Conservation (phyloP, 2,888 invertebrate genomes). For the Tetheella fluctuosa region DNA sequence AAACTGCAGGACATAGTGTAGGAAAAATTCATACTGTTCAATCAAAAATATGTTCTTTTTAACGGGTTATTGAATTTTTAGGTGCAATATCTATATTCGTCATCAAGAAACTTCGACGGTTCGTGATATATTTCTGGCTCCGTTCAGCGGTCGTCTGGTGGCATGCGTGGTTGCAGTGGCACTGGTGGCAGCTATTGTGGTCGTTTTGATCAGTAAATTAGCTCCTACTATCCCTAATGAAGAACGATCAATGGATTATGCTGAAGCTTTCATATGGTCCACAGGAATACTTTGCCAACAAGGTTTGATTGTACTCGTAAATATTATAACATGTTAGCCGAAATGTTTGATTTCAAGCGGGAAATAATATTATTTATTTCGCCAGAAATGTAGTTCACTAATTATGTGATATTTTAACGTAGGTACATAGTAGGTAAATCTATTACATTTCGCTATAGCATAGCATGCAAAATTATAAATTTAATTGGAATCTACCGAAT, state of each 20-base stretch:
- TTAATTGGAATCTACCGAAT: too few relatives aligned
- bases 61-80: slow-evolving; percentile 48
- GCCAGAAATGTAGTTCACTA: too few relatives aligned
- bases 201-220: slow-evolving; percentile 77
- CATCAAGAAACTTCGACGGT: slow-evolving; percentile 85
- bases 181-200: slow-evolving; percentile 73
- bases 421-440: too few relatives aligned
- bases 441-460: too few relatives aligned
- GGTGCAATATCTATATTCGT: slow-evolving; percentile 86
- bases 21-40: too few relatives aligned
- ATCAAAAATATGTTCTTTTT: too few relatives aligned
- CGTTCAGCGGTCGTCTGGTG: slow-evolving; percentile 83
- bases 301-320: slow-evolving; percentile 61
- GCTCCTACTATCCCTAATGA: slow-evolving; percentile 63
- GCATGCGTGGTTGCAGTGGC: slow-evolving; percentile 81
- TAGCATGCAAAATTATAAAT: too few relatives aligned
- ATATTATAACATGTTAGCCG: neutral
- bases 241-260: slow-evolving; percentile 63
- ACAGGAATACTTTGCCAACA: slow-evolving; percentile 86
- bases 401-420: too few relatives aligned
- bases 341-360: neutral
- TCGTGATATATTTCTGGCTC: slow-evolving; percentile 85
- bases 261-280: slow-evolving; percentile 85
- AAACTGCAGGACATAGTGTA: too few relatives aligned
- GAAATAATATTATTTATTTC: neutral